Percentiles rank a stretch among this genome's conserved stretches.
Conservation (phyloP, 1,140 invertebrate genomes). For the Homarus americanus region DNA sequence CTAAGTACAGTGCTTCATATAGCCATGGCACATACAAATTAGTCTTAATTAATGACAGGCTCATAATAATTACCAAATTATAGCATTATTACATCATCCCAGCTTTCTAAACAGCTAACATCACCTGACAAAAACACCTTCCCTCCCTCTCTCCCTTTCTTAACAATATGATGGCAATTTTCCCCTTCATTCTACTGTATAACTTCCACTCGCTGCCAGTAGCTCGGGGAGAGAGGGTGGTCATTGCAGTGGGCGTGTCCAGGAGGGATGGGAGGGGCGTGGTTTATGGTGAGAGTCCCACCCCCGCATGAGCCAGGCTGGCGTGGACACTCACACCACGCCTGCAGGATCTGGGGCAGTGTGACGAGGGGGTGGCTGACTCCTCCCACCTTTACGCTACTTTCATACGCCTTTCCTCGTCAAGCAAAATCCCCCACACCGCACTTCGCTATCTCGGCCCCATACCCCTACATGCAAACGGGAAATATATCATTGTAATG, state of each 20-base stretch:
- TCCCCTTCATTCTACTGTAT: neutral
- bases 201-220: neutral
- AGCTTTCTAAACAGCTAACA: too few species aligned
- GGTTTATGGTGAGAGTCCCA: neutral
- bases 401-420: neutral
- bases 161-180: neutral
- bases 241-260: neutral
- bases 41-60: too few species aligned
- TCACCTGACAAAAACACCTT: too few species aligned
- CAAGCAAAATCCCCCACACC: neutral
- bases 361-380: neutral
- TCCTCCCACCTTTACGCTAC: neutral
- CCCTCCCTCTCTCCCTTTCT: neutral
- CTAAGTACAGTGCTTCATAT: too few species aligned
- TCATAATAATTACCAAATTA: too few species aligned
- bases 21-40: too few species aligned
- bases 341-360: constrained; percentile 38
- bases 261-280: neutral
- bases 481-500: too few species aligned
- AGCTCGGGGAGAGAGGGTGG: neutral
- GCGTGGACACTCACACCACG: constrained; percentile 2
- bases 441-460: too few species aligned
- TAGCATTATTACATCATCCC: too few species aligned
- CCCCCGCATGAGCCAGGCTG: neutral
- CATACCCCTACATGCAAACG: too few species aligned